These are phyloP conservation scores for Oryctes rhinoceros DNA, from an alignment of 1,140 invertebrate genomes.

Conservation along the genomic window DNA sequence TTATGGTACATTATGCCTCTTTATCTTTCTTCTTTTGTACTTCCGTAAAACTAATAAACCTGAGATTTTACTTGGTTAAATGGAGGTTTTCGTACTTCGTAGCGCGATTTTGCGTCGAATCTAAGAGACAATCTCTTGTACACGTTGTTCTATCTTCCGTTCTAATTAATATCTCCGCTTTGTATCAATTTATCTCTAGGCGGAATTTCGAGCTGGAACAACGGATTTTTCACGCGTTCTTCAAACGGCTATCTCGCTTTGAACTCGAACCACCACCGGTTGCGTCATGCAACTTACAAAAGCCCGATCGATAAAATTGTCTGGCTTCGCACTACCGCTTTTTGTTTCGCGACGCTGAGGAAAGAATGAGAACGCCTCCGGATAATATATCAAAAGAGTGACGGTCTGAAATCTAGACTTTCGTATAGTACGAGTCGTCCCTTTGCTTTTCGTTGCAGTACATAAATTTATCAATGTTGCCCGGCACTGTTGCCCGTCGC, in stretches of 20 bases:
- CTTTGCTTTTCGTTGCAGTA: neutral
- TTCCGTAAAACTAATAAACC: no score
- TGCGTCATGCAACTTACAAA: neutral
- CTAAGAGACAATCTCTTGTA: neutral
- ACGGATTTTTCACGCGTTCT: neutral
- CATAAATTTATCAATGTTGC: neutral
- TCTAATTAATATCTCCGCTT: neutral
- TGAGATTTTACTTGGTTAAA: no score
- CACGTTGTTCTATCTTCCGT: neutral
- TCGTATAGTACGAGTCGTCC: neutral
- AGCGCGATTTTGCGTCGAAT: neutral
- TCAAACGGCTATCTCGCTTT: neutral
- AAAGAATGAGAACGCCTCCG: constrained; percentile 1
- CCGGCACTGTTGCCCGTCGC: neutral
- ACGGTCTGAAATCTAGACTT: neutral
- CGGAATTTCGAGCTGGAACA: neutral
- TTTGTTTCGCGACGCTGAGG: neutral
- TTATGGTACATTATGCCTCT: no score
- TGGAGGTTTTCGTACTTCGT: no score
- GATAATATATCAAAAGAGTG: constrained; percentile 22
- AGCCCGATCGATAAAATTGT: constrained; percentile 24
- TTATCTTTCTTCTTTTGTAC: no score
- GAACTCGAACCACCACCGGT: constrained; percentile 11
- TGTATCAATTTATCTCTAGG: neutral
- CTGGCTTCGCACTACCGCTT: constrained; percentile 14